Evolutionary conservation across 1,140 invertebrate species (phyloP).

Genomic region (Glossosoma conforme): DNA sequence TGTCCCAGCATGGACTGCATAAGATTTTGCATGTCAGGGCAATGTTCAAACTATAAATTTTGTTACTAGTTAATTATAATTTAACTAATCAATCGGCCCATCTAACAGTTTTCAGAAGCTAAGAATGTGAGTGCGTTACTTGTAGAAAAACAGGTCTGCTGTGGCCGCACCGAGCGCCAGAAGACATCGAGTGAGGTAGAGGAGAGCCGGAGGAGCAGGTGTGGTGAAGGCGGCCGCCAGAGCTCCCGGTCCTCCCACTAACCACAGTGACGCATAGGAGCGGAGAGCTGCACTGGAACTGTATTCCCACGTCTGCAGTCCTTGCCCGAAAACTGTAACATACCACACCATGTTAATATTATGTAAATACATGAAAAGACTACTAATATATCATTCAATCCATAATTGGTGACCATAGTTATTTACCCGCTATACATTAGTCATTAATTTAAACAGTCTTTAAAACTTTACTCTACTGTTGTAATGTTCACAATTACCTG

Average conservation of each 20-base stretch:
- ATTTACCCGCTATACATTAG: no score
- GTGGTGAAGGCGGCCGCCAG: constrained; percentile 66
- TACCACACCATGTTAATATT: no score
- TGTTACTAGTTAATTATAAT: no score
- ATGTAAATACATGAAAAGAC: no score
- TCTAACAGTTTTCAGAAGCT: not conserved
- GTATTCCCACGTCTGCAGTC: constrained; percentile 99
- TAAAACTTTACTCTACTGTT: no score
- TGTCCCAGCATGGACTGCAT: no score
- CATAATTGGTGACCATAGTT: not conserved
- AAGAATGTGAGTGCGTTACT: constrained; percentile 48
- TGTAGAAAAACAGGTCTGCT: constrained; percentile 91
- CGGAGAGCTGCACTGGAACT: constrained; percentile 90
- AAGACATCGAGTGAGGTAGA: constrained; percentile 83
- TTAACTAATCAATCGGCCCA: no score
- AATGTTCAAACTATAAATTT: no score
- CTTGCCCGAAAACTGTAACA: constrained; percentile 80
- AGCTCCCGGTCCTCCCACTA: constrained; percentile 79
- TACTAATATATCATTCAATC: not conserved
- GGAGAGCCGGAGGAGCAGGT: constrained; percentile 78
- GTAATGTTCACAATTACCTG: no score
- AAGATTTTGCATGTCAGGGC: no score
- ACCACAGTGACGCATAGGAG: constrained; percentile 89
- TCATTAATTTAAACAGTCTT: no score
- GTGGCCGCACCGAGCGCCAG: constrained; percentile 75